phyloP scores from a whole-genome alignment of 2,797 vertebrate species.

The Centroberyx gerrardi region DNA sequence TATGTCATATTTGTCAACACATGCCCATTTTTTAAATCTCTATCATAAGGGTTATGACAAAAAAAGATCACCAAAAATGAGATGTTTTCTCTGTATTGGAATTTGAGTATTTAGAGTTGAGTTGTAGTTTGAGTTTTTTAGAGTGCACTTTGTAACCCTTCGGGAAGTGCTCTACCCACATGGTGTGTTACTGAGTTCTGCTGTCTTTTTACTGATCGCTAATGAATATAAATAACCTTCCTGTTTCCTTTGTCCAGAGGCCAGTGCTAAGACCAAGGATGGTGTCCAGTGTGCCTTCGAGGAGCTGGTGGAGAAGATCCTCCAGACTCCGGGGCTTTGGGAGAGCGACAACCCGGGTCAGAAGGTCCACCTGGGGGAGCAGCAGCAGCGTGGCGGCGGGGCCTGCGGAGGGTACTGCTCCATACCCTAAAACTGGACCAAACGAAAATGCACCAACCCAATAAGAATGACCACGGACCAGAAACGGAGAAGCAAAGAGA shows the following conservation, averaged over 20 bases:
- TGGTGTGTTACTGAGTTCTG: background rate
- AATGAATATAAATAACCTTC: constrained; percentile 23
- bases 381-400: constrained; percentile 83
- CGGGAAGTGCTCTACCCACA: background rate
- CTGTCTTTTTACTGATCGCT: constrained; percentile 11
- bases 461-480: constrained; percentile 73
- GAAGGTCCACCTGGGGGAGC: constrained; percentile 88
- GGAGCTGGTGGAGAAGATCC: constrained; percentile 99
- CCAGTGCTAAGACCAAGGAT: constrained; percentile 97
- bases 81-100: constrained; percentile 23
- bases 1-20: constrained; percentile 57
- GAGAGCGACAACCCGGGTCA: constrained; percentile 93
- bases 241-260: constrained; percentile 85
- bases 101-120: constrained; percentile 23
- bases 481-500: constrained; percentile 55
- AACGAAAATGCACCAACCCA: constrained; percentile 63
- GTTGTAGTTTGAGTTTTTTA: background rate
- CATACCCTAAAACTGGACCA: constrained; percentile 87
- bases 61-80: constrained; percentile 4
- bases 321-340: constrained; percentile 98
- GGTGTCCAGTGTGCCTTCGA: constrained; percentile 99
- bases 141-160: constrained; percentile 9
- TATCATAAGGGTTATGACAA: background rate
- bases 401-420: constrained; percentile 95
- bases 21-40: constrained; percentile 35